Evolutionary conservation across 2,113 vertebrate genomes (phyloP).

Genomic region (Patagioenas fasciata): DNA sequence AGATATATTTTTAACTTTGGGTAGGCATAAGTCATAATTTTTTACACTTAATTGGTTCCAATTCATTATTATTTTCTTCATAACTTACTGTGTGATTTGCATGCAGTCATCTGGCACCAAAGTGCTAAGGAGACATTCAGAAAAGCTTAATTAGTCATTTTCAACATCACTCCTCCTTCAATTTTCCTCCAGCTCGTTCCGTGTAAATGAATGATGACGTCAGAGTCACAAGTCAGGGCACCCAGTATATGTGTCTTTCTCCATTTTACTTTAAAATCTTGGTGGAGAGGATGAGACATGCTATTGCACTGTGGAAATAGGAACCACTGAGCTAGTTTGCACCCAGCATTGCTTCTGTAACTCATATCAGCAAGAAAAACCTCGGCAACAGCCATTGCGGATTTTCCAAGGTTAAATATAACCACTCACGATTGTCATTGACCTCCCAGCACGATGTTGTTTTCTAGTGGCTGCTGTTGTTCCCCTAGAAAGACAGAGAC

Average conservation of each 20-base stretch:
- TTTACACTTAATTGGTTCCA: neutral
- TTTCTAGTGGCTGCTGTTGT: neutral
- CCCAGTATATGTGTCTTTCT: neutral
- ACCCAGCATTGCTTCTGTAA: neutral
- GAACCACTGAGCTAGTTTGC: neutral
- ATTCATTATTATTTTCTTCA: neutral
- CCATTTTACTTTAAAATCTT: constrained; percentile 14
- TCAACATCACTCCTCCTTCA: neutral
- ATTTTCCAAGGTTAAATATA: constrained; percentile 33
- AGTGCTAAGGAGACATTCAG: neutral
- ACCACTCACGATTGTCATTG: neutral
- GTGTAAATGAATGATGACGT: neutral
- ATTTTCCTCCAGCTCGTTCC: constrained; percentile 4
- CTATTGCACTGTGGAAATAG: neutral
- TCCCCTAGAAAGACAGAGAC: neutral
- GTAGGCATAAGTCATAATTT: neutral
- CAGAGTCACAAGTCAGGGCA: constrained; percentile 2
- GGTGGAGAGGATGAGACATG: neutral
- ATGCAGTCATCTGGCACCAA: neutral
- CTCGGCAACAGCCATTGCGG: neutral
- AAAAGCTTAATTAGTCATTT: neutral
- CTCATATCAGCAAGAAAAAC: neutral
- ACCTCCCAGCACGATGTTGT: neutral
- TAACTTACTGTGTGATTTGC: neutral
- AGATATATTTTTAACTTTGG: neutral